Evolutionary conservation across 2,113 vertebrate species (phyloP), one percentile per base, ranked within the genome.

Genomic region (Scomber scombrus): DNA sequence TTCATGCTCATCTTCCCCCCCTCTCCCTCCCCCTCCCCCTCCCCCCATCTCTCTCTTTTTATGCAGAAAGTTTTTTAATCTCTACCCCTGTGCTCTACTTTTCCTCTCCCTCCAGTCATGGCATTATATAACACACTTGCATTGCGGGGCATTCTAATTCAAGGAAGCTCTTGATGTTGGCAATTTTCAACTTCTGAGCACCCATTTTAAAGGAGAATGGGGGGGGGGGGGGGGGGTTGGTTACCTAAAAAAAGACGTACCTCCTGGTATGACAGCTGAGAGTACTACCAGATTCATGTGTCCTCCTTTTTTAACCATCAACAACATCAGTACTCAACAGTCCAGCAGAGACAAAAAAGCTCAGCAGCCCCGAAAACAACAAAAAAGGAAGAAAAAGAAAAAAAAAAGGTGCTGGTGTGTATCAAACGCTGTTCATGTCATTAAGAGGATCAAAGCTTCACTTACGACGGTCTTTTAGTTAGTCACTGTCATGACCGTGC

Each of bases 41-140:
- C 45, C 45, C 31, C 21, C 40, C n/a, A 16, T 40, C 55, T 16
- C 31, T 11, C 73, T 80, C 87, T 81, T 77, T 82, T 89, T 85
- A 88, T 88, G 88, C 87, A 84, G 85, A 89, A 91, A 91, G 81
- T 88, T 91, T 87, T 92, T 90, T 88, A 90, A 92, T 90, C 88
- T 88, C 89, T 88, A 82, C 86, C 91, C 88, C 88, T 84, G 87
- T 91, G 90, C 89, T 92, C 89, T 69, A 92, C 92, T 92, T 92
- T 89, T 40, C 67, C 75, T 88, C 89, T 86, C 88, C 89, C 92
- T 93, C 87, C 88, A 91, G 91, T 89, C 91, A 91, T 77, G 70
- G 80, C 82, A 70, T 93, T 91, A 92, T 91, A 89, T 92, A 93
- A 93, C 86, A 64, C 82, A 72, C 85, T 88, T 79, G 82, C 90